Percentiles rank a stretch among this genome's conserved stretches.
phyloP scores from a whole-genome alignment of 2,113 vertebrate species.

The Ovis canadensis region DNA sequence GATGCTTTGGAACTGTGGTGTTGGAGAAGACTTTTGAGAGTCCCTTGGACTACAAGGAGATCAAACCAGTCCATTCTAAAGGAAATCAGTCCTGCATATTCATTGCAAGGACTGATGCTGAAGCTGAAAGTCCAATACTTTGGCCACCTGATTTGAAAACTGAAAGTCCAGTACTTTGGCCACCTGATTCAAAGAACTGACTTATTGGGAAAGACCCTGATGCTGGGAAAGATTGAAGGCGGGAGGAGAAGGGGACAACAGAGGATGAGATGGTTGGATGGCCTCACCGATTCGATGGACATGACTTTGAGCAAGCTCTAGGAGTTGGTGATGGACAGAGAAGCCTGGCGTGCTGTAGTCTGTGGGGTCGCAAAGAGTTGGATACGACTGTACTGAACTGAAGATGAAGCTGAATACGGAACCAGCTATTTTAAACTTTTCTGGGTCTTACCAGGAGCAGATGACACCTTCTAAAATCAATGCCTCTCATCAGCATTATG shows the following conservation, averaged over 20 bases:
- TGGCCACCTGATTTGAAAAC: not conserved
- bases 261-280: not conserved
- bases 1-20: not conserved
- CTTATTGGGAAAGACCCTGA: not conserved
- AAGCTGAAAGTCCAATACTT: not conserved
- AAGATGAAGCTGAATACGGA: not conserved
- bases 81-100: not conserved
- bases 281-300: not conserved
- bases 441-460: not conserved
- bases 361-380: not conserved
- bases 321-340: not conserved
- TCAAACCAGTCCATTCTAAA: not conserved
- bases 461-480: not conserved
- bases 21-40: not conserved
- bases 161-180: not conserved
- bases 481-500: not conserved
- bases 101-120: not conserved
- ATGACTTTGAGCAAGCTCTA: not conserved
- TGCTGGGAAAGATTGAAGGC: not conserved
- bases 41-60: not conserved
- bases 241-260: not conserved
- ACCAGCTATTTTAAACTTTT: not conserved
- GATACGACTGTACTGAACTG: not conserved
- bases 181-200: not conserved
- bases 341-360: not conserved